Evolutionary conservation across 2,888 invertebrate genomes (phyloP), one percentile per base, ranked within the genome.

Genomic region (Macrosiphum euphorbiae): DNA sequence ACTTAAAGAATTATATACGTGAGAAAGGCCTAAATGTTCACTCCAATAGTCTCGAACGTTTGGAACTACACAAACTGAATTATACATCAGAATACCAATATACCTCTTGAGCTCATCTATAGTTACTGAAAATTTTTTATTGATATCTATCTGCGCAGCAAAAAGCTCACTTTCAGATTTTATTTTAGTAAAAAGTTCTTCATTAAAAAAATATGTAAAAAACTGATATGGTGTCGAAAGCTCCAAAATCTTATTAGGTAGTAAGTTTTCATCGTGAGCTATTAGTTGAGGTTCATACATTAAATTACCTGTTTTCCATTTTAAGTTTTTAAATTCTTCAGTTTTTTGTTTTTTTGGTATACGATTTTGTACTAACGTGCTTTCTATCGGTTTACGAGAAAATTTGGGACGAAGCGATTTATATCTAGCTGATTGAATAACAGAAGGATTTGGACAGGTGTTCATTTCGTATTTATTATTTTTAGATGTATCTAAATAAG

Each of bases 31-130:
- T 35, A 88, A 55, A 35, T 88, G 24, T 24, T 52, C 52, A 24
- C 52, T 24, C 88, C 88, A 88, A 55, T 88, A 88, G 35, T 88
- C 88, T 55, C 88, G 1, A 52, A 88, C 10, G 1, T 88, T 88
- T 35, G 55, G 55, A 24, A 88, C 24, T 55, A 50, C n/a, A 87
- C 47, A n/a, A 50, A 88, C 35, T 10, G 88, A 88, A 88, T n/a
- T 52, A 52, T 88, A 88, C 16, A 88, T 88, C 13, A 28, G 10
- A 88, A 88, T 88, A 3, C 88, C 88, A 24, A 88, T 55, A 24
- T 35, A 88, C 11, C 88, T 88, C 24, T 55, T 88, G 47, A 50
- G n/a, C n/a, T 87, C 87, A 20, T 50, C 20, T 87, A 50, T 87
- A 35, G 87, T 28, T 10, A 28, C 28, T 28, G 61, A 28, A 61